Base-by-base conservation (phyloP, 2,113 vertebrate species). In the Phainopepla nitens region DNA sequence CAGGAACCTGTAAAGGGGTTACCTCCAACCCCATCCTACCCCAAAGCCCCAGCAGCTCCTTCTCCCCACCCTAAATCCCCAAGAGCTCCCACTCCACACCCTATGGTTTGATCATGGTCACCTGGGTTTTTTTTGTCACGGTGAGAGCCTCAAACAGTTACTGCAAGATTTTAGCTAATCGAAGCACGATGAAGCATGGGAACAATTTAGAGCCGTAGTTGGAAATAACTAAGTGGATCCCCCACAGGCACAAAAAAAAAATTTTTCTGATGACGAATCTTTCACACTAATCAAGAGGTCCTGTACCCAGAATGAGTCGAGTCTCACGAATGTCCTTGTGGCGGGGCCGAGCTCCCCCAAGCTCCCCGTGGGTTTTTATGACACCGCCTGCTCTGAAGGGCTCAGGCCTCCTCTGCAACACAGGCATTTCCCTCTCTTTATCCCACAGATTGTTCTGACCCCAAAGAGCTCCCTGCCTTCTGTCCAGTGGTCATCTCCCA, bases 141-240 rank as follows among this genome's bases (percentile, higher is more conserved):
- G 45, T 81, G 60, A 87, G 85, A 81, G 69, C 83, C 87, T 84
- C 90, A 31, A 90, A 95, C 90, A 79, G 83, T 94, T 35, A 41
- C 94, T 81, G 66, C 18, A 41, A 56, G 75, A 42, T 92, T 92
- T 92, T 17, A 54, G 91, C 81, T 96, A 97, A 96, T 96, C 93
- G 96, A 95, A 95, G 82, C 96, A 93, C 4, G 65, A 83, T 91
- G 88, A 57, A 89, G 84, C 90, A 95, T 97, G 96, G 96, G 94
- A 97, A 94, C 93, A 97, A 97, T 97, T 97, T 96, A 93, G 95
- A 82, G 68, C 90, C 27, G 29, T 47, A 94, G 84, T 91, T 96
- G 94, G 93, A 92, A 97, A 80, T 54, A 78, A 95, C 91, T 82
- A 70, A 96, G 82, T 49, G 75, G 81, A 95, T 96, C 96, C 95